These are phyloP conservation scores for Drosophila mulleri DNA, from an alignment of 2,888 invertebrate species.

Conservation along the genomic window DNA sequence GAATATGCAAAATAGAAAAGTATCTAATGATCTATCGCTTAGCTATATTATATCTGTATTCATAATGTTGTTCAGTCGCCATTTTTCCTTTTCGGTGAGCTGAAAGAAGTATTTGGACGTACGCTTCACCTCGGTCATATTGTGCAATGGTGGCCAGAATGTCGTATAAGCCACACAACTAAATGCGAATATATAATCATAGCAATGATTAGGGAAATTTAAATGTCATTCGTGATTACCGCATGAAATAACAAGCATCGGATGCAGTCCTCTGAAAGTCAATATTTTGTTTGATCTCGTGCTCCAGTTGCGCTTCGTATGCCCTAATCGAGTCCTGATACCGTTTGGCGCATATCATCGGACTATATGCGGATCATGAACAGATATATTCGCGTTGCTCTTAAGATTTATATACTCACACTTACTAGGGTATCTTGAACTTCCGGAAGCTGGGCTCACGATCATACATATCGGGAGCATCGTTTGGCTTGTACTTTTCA, in stretches of 20 bases:
- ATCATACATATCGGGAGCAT: constrained; percentile 18
- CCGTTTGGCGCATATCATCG: constrained; percentile 46
- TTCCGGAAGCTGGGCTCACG: constrained; percentile 40
- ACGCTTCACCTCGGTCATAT: constrained; percentile 49
- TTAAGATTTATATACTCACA: not conserved
- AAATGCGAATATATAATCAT: not conserved
- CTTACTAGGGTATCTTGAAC: constrained; percentile 55
- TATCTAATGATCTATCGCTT: not conserved
- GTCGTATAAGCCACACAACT: constrained; percentile 67
- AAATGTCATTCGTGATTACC: constrained; percentile 29
- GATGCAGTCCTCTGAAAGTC: constrained; percentile 54
- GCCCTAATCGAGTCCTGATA: constrained; percentile 29
- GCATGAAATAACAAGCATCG: constrained; percentile 66
- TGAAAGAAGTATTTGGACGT: constrained; percentile 54
- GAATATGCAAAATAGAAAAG: not conserved
- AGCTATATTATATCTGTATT: constrained; percentile 39
- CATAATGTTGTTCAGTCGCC: constrained; percentile 57
- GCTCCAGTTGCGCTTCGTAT: constrained; percentile 61
- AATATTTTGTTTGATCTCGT: constrained; percentile 53
- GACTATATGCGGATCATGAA: constrained; percentile 1
- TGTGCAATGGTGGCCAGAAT: constrained; percentile 75
- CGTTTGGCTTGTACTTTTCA: constrained; percentile 3
- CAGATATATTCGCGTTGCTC: not conserved
- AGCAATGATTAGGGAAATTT: not conserved
- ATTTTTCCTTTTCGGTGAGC: constrained; percentile 43